phyloP scores from a whole-genome alignment of 2,113 vertebrate species.

The Indri indri region DNA sequence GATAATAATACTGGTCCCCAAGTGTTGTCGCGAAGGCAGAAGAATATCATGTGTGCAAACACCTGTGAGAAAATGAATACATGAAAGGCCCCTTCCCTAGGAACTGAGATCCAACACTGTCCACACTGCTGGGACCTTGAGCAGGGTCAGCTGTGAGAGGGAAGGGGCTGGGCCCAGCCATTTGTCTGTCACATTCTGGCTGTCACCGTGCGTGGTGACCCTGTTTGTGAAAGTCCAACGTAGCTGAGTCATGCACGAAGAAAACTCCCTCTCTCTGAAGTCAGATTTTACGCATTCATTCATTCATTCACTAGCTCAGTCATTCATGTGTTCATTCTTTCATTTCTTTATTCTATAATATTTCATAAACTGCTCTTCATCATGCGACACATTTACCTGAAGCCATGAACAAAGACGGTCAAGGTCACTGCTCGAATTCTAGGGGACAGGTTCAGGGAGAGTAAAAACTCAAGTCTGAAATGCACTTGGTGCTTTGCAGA shows the following conservation, averaged over 20 bases:
- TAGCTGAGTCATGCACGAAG: too few relatives aligned
- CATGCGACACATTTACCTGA: accelerated
- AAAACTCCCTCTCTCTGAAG: background rate
- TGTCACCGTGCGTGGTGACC: background rate
- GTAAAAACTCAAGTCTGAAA: background rate
- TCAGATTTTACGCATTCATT: background rate
- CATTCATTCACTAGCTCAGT: background rate
- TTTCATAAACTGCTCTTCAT: too few relatives aligned
- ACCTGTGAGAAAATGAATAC: background rate
- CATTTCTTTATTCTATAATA: too few relatives aligned
- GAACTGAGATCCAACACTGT: background rate
- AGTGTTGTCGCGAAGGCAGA: background rate
- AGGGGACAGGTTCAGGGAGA: background rate
- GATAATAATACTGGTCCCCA: background rate
- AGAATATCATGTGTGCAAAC: background rate
- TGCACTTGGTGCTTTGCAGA: background rate
- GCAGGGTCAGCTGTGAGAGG: background rate
- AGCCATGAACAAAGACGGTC: background rate
- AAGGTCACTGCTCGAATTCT: background rate
- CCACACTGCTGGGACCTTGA: too few relatives aligned
- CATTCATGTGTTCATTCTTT: background rate
- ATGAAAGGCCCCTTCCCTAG: background rate
- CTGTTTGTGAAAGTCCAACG: background rate
- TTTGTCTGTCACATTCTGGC: background rate
- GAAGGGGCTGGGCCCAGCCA: background rate